Conservation (phyloP, 2,113 vertebrate genomes). For the Xenopus laevis region DNA sequence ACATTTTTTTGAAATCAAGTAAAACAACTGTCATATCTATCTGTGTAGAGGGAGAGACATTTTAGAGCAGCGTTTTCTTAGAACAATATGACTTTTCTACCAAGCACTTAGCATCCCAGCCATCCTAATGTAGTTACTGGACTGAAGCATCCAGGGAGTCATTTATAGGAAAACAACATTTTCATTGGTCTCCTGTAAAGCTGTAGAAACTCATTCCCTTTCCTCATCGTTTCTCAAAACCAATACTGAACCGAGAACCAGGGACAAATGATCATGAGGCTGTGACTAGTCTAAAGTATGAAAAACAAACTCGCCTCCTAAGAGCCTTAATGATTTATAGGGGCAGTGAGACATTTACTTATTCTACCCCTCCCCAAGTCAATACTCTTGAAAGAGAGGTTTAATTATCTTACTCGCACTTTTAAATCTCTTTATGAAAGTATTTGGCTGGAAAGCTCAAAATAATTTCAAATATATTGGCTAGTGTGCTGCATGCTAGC, state of each 20-base stretch:
- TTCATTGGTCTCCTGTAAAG: conserved; percentile 24
- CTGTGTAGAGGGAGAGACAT: not conserved
- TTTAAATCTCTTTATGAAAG: conserved; percentile 63
- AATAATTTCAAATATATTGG: conserved; percentile 57
- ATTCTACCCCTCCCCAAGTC: conserved; percentile 55
- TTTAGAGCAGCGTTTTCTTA: conserved; percentile 7
- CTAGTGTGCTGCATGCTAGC: not conserved
- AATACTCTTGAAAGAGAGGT: conserved; percentile 54
- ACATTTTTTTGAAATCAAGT: too few species aligned
- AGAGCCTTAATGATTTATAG: conserved; percentile 55
- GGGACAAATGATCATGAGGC: conserved; percentile 23
- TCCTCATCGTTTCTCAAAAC: conserved; percentile 32
- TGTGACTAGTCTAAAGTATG: conserved; percentile 8
- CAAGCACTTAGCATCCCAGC: conserved; percentile 31
- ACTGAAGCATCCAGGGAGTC: conserved; percentile 23
- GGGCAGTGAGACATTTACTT: conserved; percentile 56
- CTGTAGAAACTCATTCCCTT: conserved; percentile 17
- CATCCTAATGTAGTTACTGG: conserved; percentile 32
- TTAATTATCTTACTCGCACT: conserved; percentile 61
- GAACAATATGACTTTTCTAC: conserved; percentile 30
- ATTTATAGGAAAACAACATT: conserved; percentile 36
- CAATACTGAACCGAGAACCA: conserved; percentile 25
- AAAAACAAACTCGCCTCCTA: conserved; percentile 6
- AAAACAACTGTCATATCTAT: not conserved
- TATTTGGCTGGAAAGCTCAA: conserved; percentile 58